Evolutionary conservation across 1,140 invertebrate species (phyloP).

Genomic region (Drosophila lowei): DNA sequence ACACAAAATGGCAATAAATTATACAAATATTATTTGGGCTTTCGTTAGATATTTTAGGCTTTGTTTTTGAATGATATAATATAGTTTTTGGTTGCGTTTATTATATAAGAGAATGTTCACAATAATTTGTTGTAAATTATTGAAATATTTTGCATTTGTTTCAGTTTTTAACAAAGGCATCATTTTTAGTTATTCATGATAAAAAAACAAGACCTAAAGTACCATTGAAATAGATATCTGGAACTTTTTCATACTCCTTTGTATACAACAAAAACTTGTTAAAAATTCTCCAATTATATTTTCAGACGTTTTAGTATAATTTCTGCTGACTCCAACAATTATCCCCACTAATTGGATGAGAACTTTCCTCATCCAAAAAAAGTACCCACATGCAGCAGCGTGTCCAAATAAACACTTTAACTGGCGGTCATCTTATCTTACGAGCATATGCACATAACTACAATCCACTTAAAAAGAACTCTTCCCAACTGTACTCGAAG

Average conservation of each 20-base stretch:
- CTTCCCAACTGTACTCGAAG: conserved; percentile 23
- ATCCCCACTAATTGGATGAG: conserved; percentile 45
- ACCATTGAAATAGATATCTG: too few species aligned
- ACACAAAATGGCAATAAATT: conserved; percentile 20
- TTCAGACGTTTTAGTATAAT: conserved; percentile 6
- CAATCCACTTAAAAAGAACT: conserved; percentile 5
- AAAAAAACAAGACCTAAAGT: too few species aligned
- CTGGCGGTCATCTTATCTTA: conserved; percentile 30
- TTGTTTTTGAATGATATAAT: background rate
- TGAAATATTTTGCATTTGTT: conserved; percentile 1
- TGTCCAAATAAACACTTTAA: conserved; percentile 30
- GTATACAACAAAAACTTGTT: background rate
- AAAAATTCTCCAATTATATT: conserved; percentile 8
- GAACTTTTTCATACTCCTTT: background rate
- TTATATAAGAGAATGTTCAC: too few species aligned
- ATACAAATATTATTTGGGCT: conserved; percentile 15
- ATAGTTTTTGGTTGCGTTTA: conserved; percentile 3
- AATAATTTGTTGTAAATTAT: too few species aligned
- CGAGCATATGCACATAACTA: background rate
- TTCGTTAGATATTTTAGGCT: background rate
- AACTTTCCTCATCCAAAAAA: conserved; percentile 33
- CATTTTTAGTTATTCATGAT: background rate
- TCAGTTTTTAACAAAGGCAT: too few species aligned
- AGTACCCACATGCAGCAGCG: conserved; percentile 23
- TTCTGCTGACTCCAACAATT: conserved; percentile 29